These are phyloP conservation scores for Pelodytes ibericus DNA, from an alignment of 2,797 vertebrate species.

Conservation along the genomic window DNA sequence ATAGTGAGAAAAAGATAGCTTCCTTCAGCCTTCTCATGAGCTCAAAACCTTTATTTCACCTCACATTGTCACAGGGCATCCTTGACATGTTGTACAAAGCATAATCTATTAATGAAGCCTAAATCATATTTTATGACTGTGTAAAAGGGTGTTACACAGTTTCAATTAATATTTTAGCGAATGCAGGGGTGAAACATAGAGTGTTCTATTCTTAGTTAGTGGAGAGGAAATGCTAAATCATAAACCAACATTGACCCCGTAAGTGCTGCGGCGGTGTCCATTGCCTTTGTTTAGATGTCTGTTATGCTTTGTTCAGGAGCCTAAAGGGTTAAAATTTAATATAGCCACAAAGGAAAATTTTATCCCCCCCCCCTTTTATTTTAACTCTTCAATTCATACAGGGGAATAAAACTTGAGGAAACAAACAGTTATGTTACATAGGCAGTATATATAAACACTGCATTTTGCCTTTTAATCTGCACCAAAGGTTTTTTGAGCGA, in stretches of 20 bases:
- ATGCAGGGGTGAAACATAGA: constrained; percentile 21
- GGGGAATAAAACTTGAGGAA: too few relatives aligned
- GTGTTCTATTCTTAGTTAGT: not conserved
- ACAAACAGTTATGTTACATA: too few relatives aligned
- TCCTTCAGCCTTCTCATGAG: not conserved
- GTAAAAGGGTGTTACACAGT: constrained; percentile 30
- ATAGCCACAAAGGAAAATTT: too few relatives aligned
- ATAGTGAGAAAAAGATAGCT: too few relatives aligned
- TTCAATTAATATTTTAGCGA: constrained; percentile 35
- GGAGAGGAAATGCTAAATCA: constrained; percentile 13
- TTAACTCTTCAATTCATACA: too few relatives aligned
- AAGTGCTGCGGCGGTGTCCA: not conserved
- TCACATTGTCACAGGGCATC: constrained; percentile 14
- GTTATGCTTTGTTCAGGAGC: too few relatives aligned
- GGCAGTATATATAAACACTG: not conserved
- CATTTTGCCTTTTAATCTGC: constrained; percentile 1
- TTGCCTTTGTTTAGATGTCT: not conserved
- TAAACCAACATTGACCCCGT: not conserved
- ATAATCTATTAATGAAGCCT: constrained; percentile 41
- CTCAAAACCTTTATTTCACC: constrained; percentile 27
- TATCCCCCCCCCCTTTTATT: too few relatives aligned
- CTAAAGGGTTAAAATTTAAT: too few relatives aligned
- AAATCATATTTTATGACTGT: constrained; percentile 37
- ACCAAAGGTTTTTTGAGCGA: constrained; percentile 27
- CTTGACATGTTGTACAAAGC: constrained; percentile 14